These are phyloP conservation scores for Bombus waltoni DNA, from an alignment of 1,140 invertebrate genomes.

Conservation along the genomic window DNA sequence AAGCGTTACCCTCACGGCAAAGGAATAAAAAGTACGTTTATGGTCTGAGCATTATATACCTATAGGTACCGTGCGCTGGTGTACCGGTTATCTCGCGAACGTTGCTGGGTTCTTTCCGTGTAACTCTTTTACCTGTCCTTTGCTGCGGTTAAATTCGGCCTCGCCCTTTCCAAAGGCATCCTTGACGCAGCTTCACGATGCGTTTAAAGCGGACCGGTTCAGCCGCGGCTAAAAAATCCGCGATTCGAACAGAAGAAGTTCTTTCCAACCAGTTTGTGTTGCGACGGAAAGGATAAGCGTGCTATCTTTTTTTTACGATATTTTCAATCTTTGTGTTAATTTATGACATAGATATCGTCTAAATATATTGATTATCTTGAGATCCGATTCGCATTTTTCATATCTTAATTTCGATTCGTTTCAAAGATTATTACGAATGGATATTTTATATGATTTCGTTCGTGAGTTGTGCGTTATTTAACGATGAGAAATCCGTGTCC, in stretches of 20 bases:
- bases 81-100: constrained; percentile 65
- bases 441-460: background rate
- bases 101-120: constrained; percentile 47
- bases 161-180: constrained; percentile 47
- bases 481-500: background rate
- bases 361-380: background rate
- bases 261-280: background rate
- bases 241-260: constrained; percentile 10
- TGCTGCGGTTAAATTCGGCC: constrained; percentile 41
- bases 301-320: too few species aligned
- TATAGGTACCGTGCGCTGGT: constrained; percentile 59
- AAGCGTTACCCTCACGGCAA: constrained; percentile 62
- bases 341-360: too few species aligned
- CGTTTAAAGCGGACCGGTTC: constrained; percentile 41
- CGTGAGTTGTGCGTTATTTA: too few species aligned
- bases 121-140: constrained; percentile 55
- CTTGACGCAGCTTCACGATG: constrained; percentile 33
- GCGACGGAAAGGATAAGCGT: background rate
- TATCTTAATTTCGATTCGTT: too few species aligned
- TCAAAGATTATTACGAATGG: too few species aligned
- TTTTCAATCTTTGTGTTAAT: background rate
- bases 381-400: background rate
- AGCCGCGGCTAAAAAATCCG: background rate
- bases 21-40: constrained; percentile 69
- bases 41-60: constrained; percentile 62